phyloP scores from a whole-genome alignment of 2,888 invertebrate genomes.

The Bimastos eiseni region DNA sequence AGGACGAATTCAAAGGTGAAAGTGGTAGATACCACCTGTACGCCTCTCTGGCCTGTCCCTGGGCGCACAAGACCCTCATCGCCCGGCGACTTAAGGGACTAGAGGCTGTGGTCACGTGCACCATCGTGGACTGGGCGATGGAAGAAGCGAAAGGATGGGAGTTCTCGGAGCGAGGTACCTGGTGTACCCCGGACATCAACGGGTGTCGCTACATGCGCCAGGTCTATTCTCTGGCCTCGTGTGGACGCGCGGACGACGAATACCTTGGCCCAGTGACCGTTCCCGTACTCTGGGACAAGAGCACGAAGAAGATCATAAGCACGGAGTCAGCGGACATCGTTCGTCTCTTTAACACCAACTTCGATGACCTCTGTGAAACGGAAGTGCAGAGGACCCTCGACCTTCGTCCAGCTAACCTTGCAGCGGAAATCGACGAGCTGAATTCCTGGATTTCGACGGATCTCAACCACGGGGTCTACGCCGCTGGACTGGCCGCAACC shows the following conservation, averaged over 20 bases:
- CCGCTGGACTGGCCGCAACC: not conserved
- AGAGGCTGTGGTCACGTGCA: conserved; percentile 50
- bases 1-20: conserved; percentile 51
- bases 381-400: not conserved
- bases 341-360: not conserved
- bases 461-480: conserved; percentile 21
- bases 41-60: conserved; percentile 58
- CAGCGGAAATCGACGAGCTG: not conserved
- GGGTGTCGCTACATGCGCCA: not conserved
- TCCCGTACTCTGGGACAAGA: conserved; percentile 13
- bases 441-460: not conserved
- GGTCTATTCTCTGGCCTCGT: not conserved
- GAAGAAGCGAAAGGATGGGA: not conserved
- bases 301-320: not conserved
- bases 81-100: conserved; percentile 54
- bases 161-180: not conserved
- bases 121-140: conserved; percentile 20
- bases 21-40: conserved; percentile 56
- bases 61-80: conserved; percentile 55
- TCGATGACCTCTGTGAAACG: not conserved
- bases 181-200: conserved; percentile 19
- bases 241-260: not conserved
- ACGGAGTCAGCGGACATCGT: conserved; percentile 9
- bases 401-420: not conserved
- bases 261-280: not conserved